Conservation (phyloP, 2,888 invertebrate genomes). For the Linnaemya vulpina region DNA sequence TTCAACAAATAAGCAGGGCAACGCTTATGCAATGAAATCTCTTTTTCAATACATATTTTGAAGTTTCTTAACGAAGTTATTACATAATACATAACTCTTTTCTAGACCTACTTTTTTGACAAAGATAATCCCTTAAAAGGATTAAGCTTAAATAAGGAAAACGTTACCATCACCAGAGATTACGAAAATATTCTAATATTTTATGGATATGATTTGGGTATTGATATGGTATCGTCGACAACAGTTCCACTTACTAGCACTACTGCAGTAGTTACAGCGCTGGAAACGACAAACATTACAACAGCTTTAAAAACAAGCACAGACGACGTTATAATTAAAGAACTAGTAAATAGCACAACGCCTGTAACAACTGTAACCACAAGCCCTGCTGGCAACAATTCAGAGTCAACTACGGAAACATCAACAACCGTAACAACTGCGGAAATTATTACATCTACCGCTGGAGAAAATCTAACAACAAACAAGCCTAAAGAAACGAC, state of each 20-base stretch:
- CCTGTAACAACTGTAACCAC: conserved; percentile 5
- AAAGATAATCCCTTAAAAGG: conserved; percentile 93
- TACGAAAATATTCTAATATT: conserved; percentile 89
- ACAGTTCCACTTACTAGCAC: conserved; percentile 60
- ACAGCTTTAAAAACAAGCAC: neutral
- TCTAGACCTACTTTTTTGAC: conserved; percentile 91
- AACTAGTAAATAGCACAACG: conserved; percentile 29
- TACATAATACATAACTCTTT: neutral
- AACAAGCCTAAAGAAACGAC: conserved; percentile 30
- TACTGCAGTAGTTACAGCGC: conserved; percentile 14
- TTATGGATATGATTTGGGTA: conserved; percentile 90
- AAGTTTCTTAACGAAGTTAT: no score
- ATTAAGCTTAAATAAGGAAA: conserved; percentile 90
- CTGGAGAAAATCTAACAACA: conserved; percentile 38
- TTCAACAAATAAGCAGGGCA: no score
- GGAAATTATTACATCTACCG: conserved; percentile 57
- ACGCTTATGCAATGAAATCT: no score
- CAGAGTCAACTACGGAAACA: conserved; percentile 65
- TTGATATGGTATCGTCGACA: conserved; percentile 79
- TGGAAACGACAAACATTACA: neutral
- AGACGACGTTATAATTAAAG: neutral
- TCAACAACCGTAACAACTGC: conserved; percentile 53
- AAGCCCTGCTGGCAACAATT: neutral
- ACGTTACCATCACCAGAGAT: conserved; percentile 89
- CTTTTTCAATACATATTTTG: no score